Conservation (phyloP, 2,113 vertebrate species). For the Tupaia chinensis region DNA sequence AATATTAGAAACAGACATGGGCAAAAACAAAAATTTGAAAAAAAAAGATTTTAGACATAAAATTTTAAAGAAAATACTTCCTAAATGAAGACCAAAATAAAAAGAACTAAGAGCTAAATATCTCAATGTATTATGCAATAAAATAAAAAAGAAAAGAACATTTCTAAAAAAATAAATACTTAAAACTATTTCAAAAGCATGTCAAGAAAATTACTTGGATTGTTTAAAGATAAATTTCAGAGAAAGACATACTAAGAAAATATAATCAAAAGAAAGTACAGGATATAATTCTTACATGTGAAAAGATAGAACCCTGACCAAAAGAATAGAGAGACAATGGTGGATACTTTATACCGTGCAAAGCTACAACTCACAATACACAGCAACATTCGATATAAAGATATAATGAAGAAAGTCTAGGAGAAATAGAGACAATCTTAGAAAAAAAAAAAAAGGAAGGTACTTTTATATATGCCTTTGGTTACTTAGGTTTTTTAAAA, state of each 20-base stretch:
- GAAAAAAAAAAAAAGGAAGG: neutral
- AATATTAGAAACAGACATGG: neutral
- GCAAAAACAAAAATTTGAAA: neutral
- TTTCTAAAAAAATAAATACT: neutral
- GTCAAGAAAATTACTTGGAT: neutral
- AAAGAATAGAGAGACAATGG: neutral
- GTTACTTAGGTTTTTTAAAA: too few species aligned
- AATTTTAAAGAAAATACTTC: neutral
- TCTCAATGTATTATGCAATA: neutral
- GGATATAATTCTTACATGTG: neutral
- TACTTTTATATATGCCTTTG: neutral
- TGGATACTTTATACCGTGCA: neutral
- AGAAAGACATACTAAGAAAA: neutral
- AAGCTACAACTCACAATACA: neutral
- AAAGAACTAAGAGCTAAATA: neutral
- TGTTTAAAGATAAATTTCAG: neutral
- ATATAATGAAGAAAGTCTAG: neutral
- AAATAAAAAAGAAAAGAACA: neutral
- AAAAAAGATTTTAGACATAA: neutral
- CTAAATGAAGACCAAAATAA: neutral
- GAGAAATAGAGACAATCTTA: neutral
- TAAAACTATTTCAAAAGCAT: neutral
- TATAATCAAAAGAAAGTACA: neutral
- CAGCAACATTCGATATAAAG: neutral
- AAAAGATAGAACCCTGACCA: neutral